These are phyloP conservation scores for Cephalopholis sonnerati DNA, from an alignment of 2,113 vertebrate species.

Conservation along the genomic window DNA sequence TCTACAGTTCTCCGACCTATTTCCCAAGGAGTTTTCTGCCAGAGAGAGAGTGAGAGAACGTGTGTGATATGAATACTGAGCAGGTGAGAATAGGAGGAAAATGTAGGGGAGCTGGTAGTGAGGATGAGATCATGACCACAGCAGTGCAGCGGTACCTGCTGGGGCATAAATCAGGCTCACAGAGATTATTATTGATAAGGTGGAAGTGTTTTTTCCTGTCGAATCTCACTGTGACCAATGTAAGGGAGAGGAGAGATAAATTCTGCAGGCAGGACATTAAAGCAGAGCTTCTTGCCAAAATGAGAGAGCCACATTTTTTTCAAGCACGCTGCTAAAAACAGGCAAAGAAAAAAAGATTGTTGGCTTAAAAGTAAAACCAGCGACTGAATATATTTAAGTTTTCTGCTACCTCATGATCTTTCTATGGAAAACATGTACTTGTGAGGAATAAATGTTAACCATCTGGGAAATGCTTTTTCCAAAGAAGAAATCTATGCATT, in stretches of 20 bases:
- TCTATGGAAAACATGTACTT: neutral
- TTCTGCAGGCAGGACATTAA: constrained; percentile 21
- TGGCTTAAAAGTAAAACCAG: neutral
- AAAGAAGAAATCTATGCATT: neutral
- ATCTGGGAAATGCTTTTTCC: neutral
- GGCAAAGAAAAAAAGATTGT: neutral
- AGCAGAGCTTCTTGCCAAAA: neutral
- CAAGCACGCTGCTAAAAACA: constrained; percentile 5
- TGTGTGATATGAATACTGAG: constrained; percentile 74
- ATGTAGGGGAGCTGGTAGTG: constrained; percentile 7
- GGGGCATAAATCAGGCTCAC: constrained; percentile 50
- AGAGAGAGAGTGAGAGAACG: neutral
- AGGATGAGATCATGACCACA: constrained; percentile 50
- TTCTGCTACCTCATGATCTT: neutral
- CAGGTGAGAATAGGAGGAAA: constrained; percentile 42
- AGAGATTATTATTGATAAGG: constrained; percentile 59
- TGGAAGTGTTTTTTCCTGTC: constrained; percentile 35
- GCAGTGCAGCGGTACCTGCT: constrained; percentile 41
- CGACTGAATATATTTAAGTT: neutral
- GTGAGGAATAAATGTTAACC: neutral
- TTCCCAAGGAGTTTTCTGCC: constrained; percentile 60
- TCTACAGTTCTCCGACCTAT: constrained; percentile 45
- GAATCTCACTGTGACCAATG: constrained; percentile 18
- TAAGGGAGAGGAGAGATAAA: constrained; percentile 27
- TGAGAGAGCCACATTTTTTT: neutral